Evolutionary conservation across 1,140 invertebrate genomes (phyloP).

Genomic region (Diorhabda carinulata): DNA sequence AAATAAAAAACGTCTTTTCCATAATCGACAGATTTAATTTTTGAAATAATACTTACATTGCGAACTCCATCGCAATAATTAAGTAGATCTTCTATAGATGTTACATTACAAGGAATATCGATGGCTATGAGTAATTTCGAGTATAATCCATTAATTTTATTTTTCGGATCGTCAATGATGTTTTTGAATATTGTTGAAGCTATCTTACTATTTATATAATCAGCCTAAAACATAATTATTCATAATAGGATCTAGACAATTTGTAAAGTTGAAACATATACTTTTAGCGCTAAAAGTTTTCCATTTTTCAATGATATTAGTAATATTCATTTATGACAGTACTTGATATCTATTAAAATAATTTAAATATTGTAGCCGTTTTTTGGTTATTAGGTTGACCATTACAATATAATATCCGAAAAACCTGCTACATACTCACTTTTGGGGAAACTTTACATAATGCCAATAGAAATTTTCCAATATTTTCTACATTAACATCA

Average conservation of each 20-base stretch:
- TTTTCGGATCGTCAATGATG: constrained; percentile 22
- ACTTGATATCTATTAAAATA: no score
- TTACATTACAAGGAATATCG: constrained; percentile 18
- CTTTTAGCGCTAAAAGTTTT: no score
- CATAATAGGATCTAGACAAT: not conserved
- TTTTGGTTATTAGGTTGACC: no score
- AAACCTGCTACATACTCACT: constrained; percentile 14
- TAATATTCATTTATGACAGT: no score
- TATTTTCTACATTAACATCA: constrained; percentile 28
- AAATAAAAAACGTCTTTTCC: constrained; percentile 26
- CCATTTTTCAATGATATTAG: no score
- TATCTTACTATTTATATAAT: constrained; percentile 24
- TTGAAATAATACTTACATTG: constrained; percentile 27
- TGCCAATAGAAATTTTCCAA: constrained; percentile 32
- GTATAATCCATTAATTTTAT: constrained; percentile 20
- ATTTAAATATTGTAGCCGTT: no score
- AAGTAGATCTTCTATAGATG: constrained; percentile 21
- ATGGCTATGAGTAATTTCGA: constrained; percentile 26
- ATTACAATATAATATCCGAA: no score
- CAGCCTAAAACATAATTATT: constrained; percentile 17
- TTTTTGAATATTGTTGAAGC: constrained; percentile 24
- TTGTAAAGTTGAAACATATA: not conserved
- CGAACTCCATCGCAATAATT: constrained; percentile 21
- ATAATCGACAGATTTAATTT: constrained; percentile 34
- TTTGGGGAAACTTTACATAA: constrained; percentile 25